Conservation (phyloP, 2,888 invertebrate species). For the Pseudococcus jackbeardsleyi region DNA sequence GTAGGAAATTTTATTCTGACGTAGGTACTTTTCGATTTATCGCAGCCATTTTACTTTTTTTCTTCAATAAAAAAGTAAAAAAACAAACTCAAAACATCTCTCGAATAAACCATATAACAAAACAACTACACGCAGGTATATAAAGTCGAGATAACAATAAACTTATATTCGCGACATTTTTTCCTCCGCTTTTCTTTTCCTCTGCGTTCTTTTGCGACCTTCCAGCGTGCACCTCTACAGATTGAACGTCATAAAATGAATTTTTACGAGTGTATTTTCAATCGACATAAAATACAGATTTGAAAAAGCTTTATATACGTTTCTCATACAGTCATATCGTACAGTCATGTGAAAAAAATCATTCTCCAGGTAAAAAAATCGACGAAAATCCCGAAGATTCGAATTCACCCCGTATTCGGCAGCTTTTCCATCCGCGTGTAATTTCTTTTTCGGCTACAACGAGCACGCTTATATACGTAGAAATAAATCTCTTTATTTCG, state of each 20-base stretch:
- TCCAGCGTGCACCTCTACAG: constrained; percentile 34
- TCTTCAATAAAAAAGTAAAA: neutral
- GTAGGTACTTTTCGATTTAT: constrained; percentile 5
- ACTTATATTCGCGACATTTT: constrained; percentile 53
- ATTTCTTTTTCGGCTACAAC: constrained; percentile 29
- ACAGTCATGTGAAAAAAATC: neutral
- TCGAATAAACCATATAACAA: constrained; percentile 14
- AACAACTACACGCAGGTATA: constrained; percentile 22
- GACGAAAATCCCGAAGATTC: constrained; percentile 29
- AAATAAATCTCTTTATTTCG: constrained; percentile 50
- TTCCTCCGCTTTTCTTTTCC: neutral
- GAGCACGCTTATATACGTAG: constrained; percentile 1
- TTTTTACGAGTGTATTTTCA: constrained; percentile 49
- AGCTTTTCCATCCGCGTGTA: neutral
- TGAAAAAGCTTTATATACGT: constrained; percentile 42
- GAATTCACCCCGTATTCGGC: neutral
- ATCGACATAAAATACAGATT: constrained; percentile 54
- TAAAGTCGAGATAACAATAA: constrained; percentile 50
- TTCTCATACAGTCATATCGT: neutral
- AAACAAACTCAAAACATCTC: neutral
- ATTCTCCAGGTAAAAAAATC: constrained; percentile 26
- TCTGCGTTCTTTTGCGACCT: neutral
- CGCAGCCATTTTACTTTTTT: constrained; percentile 38
- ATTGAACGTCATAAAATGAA: constrained; percentile 43
- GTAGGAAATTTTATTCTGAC: neutral